phyloP scores from a whole-genome alignment of 2,888 invertebrate species.

The Idaea straminata region DNA sequence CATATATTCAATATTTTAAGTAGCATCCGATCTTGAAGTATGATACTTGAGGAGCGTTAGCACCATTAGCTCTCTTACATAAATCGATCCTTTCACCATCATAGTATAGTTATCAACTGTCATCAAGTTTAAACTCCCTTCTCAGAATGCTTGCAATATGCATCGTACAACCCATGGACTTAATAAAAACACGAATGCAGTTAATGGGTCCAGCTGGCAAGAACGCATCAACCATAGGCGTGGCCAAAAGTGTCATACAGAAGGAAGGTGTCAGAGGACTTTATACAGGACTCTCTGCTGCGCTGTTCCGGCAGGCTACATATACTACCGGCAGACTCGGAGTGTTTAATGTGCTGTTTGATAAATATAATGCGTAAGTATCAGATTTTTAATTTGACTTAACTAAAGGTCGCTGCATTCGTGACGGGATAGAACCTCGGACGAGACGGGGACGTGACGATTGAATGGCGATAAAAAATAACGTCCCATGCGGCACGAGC shows the following conservation, averaged over 20 bases:
- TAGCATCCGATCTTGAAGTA: too few species aligned
- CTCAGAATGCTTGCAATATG: conserved; percentile 23
- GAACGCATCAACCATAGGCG: conserved; percentile 82
- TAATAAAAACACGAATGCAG: conserved; percentile 46
- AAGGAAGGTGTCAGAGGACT: conserved; percentile 91
- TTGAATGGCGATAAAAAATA: too few species aligned
- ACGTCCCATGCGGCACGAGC: too few species aligned
- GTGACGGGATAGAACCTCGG: too few species aligned
- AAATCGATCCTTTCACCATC: neutral
- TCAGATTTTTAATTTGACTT: neutral
- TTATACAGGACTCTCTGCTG: conserved; percentile 93
- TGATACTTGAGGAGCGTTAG: too few species aligned
- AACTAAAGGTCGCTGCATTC: too few species aligned
- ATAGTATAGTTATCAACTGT: conserved; percentile 7
- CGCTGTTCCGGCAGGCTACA: conserved; percentile 94
- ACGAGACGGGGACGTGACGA: too few species aligned
- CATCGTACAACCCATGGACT: conserved; percentile 39
- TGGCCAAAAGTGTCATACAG: conserved; percentile 85
- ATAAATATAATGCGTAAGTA: conserved; percentile 79
- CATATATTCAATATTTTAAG: too few species aligned
- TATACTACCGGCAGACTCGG: conserved; percentile 96
- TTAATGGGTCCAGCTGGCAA: conserved; percentile 62
- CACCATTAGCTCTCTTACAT: too few species aligned
- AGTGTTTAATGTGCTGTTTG: conserved; percentile 92
- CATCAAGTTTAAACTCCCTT: neutral